A percentile compares a stretch with the other conserved stretches of the same genome.
Conservation (phyloP, 2,797 vertebrate genomes). For the Falco peregrinus region DNA sequence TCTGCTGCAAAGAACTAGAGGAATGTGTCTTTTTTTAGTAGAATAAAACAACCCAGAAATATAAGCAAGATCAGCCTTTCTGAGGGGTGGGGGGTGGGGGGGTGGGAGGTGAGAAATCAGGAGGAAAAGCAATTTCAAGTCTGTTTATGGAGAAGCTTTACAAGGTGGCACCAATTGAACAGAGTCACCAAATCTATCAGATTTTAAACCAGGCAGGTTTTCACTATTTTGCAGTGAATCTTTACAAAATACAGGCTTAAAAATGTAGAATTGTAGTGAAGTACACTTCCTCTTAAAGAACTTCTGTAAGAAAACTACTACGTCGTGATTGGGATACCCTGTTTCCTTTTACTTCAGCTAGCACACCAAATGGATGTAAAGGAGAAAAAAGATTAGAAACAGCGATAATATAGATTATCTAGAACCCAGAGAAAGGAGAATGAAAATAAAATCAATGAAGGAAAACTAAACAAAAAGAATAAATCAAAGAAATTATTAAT, state of each 20-base stretch:
- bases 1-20: not conserved
- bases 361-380: not conserved
- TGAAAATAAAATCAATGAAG: not conserved
- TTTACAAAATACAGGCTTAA: not conserved
- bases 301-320: not conserved
- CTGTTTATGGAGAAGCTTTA: not conserved
- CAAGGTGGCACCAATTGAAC: not conserved
- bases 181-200: not conserved
- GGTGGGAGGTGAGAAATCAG: not conserved
- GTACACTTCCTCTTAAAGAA: not conserved
- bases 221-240: not conserved
- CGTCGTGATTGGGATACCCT: not conserved
- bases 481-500: not conserved
- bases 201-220: not conserved
- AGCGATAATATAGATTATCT: not conserved
- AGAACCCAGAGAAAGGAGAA: not conserved
- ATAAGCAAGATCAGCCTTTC: not conserved
- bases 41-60: not conserved
- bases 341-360: not conserved
- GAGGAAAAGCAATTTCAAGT: not conserved
- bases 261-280: not conserved
- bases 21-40: not conserved
- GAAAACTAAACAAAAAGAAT: not conserved
- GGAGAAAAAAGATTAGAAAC: not conserved
- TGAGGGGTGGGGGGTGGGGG: too few species aligned